Percentiles rank a stretch among this genome's conserved stretches.
phyloP scores from a whole-genome alignment of 2,797 vertebrate genomes.

The Melanotaenia pygmaea region DNA sequence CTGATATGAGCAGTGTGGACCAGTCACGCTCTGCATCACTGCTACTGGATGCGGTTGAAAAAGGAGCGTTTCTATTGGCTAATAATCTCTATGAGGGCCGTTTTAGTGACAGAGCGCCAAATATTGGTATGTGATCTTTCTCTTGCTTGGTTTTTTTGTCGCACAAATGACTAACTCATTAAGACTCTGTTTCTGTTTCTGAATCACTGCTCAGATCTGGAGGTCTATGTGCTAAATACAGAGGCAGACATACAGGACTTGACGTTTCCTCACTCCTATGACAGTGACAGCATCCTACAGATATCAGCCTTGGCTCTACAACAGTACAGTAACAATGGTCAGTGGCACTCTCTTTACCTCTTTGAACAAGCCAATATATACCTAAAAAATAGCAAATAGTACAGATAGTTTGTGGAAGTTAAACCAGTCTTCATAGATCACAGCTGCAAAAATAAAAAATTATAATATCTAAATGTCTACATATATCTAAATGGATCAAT shows the following conservation, averaged over 20 bases:
- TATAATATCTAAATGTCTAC: neutral
- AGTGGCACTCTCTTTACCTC: slow-evolving; percentile 43
- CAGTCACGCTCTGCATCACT: slow-evolving; percentile 77
- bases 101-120: slow-evolving; percentile 83
- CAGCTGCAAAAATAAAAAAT: neutral
- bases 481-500: neutral
- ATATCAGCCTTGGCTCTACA: slow-evolving; percentile 91
- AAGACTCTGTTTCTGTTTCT: slow-evolving; percentile 19
- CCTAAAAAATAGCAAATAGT: neutral
- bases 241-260: slow-evolving; percentile 91
- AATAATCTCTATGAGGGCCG: slow-evolving; percentile 83
- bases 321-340: slow-evolving; percentile 94
- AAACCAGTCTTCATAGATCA: neutral
- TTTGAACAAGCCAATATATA: neutral
- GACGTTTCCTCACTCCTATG: slow-evolving; percentile 90
- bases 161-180: neutral
- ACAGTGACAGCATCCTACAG: slow-evolving; percentile 90
- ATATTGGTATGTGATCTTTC: slow-evolving; percentile 68
- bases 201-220: slow-evolving; percentile 70
- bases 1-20: slow-evolving; percentile 72
- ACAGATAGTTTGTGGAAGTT: neutral
- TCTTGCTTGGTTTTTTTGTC: neutral
- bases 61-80: slow-evolving; percentile 79
- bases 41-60: slow-evolving; percentile 77
- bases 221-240: slow-evolving; percentile 87